Conservation (phyloP, 2,113 vertebrate species). For the Laticauda laticaudata region DNA sequence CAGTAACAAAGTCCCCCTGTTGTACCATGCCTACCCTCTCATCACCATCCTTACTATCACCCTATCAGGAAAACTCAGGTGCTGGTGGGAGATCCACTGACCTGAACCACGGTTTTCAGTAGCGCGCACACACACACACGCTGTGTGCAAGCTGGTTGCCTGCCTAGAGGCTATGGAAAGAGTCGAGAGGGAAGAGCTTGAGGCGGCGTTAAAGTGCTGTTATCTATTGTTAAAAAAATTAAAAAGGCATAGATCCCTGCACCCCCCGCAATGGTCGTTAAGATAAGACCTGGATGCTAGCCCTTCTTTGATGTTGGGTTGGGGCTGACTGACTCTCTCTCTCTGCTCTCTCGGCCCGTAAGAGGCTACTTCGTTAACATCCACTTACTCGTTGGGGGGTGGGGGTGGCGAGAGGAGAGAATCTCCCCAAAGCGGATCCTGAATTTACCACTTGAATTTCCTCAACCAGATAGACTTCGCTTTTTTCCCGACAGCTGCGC, state of each 20-base stretch:
- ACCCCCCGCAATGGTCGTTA: background rate
- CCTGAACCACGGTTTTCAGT: background rate
- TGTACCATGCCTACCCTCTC: background rate
- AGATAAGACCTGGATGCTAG: conserved; percentile 28
- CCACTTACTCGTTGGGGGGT: background rate
- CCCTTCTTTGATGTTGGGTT: background rate
- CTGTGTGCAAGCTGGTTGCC: background rate
- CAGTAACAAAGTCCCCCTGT: background rate
- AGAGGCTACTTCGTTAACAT: background rate
- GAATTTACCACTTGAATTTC: background rate
- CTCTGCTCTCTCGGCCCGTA: conserved; percentile 13
- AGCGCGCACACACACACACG: too few species aligned
- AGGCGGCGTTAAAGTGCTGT: background rate
- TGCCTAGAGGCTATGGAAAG: background rate
- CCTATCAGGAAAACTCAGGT: background rate
- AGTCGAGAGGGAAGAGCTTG: background rate
- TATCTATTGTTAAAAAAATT: background rate
- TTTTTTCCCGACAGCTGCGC: background rate
- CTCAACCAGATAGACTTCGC: background rate
- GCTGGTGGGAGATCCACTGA: background rate
- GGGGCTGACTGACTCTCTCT: background rate
- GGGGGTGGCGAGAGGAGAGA: background rate
- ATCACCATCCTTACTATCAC: too few species aligned
- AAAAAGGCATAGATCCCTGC: background rate
- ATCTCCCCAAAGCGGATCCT: background rate